phyloP scores from a whole-genome alignment of 2,113 vertebrate genomes.

The Aplodontia rufa region DNA sequence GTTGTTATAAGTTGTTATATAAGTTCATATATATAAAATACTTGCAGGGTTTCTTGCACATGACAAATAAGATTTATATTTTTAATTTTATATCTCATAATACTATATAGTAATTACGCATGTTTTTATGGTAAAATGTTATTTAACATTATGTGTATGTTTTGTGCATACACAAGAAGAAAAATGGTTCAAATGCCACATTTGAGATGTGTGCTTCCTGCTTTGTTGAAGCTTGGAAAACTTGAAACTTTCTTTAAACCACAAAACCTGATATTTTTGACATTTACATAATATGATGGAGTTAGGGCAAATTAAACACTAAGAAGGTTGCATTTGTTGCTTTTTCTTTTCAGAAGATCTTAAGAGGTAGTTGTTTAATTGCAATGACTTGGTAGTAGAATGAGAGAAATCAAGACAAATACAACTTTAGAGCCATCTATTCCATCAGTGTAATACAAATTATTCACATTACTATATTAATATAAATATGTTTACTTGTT shows the following conservation, averaged over 20 bases:
- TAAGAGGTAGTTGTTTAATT: not conserved
- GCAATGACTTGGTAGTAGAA: not conserved
- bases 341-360: constrained; percentile 7
- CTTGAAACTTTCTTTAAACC: not conserved
- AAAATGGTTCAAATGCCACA: not conserved
- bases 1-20: not conserved
- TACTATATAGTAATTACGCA: not conserved
- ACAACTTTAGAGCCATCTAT: not conserved
- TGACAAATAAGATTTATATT: not conserved
- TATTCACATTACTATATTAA: not conserved
- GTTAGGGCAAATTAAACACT: not conserved
- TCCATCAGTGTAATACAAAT: not conserved
- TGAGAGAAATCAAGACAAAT: not conserved
- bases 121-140: not conserved
- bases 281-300: not conserved
- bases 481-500: not conserved
- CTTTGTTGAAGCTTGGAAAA: not conserved
- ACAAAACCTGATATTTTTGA: not conserved
- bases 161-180: not conserved
- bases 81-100: not conserved
- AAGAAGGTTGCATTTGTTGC: not conserved
- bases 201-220: not conserved
- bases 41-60: not conserved
- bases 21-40: not conserved
- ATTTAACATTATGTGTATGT: not conserved